phyloP scores from a whole-genome alignment of 2,797 vertebrate genomes.

The Myotis vivesi region DNA sequence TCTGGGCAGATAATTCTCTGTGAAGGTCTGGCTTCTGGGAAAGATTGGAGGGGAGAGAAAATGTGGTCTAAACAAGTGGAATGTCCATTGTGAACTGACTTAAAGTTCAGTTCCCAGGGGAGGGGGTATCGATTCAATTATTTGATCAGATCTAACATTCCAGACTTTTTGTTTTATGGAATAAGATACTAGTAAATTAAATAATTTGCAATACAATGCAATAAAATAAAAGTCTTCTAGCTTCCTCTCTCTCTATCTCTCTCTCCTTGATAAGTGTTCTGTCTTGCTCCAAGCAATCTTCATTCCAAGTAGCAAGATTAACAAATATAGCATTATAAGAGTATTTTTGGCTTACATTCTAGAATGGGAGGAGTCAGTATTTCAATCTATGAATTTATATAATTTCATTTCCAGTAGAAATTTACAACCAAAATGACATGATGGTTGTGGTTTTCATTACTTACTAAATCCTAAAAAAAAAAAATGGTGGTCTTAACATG shows the following conservation, averaged over 20 bases:
- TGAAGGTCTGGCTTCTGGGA: too few species aligned
- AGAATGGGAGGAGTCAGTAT: neutral
- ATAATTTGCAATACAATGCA: neutral
- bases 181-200: neutral
- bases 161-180: too few species aligned
- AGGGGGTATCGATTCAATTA: too few species aligned
- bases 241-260: neutral
- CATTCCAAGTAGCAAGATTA: neutral
- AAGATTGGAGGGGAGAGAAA: too few species aligned
- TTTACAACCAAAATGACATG: neutral
- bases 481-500: neutral
- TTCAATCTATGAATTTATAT: slow-evolving; percentile 1
- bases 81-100: too few species aligned
- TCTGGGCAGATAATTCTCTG: too few species aligned
- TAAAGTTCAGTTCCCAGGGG: too few species aligned
- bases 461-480: slow-evolving; percentile 39
- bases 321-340: neutral
- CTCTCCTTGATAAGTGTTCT: neutral
- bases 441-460: slow-evolving; percentile 8
- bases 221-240: neutral
- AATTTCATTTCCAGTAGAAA: slow-evolving; percentile 13
- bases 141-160: too few species aligned
- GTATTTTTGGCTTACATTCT: neutral
- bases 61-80: too few species aligned
- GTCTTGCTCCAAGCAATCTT: neutral